A percentile compares a stretch with the other conserved stretches of the same genome.
These are phyloP conservation scores for Microplitis deprimator DNA, from an alignment of 2,888 invertebrate genomes.

Conservation along the genomic window DNA sequence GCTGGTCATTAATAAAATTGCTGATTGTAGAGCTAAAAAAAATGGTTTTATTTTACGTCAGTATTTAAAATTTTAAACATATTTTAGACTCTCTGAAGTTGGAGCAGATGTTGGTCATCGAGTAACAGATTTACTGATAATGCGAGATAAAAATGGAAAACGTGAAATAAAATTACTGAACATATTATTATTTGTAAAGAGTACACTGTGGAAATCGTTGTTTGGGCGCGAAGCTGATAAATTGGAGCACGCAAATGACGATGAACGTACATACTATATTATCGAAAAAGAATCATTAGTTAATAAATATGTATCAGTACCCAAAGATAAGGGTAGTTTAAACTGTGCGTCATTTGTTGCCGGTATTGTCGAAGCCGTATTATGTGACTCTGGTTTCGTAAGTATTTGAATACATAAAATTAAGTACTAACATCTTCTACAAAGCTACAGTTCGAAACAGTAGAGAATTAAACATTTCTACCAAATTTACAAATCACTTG, in stretches of 20 bases:
- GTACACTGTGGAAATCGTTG: conserved; percentile 96
- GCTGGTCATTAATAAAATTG: no score
- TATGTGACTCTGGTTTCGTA: conserved; percentile 96
- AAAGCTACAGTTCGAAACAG: no score
- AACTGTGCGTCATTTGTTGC: conserved; percentile 99
- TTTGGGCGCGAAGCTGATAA: conserved; percentile 99
- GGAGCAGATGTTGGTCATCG: conserved; percentile 96
- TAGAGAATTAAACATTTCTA: no score
- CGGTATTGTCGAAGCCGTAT: conserved; percentile 96
- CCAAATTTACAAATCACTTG: no score
- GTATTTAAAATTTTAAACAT: conserved; percentile 21
- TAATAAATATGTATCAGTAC: conserved; percentile 97
- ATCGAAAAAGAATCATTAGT: conserved; percentile 98
- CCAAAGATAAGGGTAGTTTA: conserved; percentile 96
- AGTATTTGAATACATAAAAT: conserved; percentile 71
- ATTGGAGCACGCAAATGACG: conserved; percentile 97
- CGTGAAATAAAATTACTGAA: conserved; percentile 95
- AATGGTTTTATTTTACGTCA: not conserved
- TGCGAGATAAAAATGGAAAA: conserved; percentile 93
- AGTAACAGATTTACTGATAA: conserved; percentile 92
- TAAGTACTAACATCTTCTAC: not conserved
- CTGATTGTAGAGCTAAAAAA: not conserved
- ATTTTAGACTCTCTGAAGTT: conserved; percentile 88
- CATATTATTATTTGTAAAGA: conserved; percentile 95
- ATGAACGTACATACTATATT: conserved; percentile 97